Conservation (phyloP, 2,888 invertebrate species). For the Drosophila mimica region DNA sequence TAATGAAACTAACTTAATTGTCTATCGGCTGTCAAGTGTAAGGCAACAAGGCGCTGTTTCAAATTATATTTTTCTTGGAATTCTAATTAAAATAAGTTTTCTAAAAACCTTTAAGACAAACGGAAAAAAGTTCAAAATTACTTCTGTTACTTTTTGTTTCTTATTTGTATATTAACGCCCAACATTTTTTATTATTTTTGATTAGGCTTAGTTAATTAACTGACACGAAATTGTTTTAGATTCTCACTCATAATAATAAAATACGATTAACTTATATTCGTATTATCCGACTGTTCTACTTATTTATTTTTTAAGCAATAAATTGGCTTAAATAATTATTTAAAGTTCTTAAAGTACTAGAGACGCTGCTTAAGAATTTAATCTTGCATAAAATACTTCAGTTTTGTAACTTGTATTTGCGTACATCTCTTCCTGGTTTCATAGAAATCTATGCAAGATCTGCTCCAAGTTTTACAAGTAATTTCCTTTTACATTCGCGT, state of each 20-base stretch:
- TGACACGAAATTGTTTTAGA: too few species aligned
- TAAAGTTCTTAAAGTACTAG: neutral
- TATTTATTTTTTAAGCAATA: neutral
- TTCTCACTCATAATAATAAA: neutral
- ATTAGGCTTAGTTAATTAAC: neutral
- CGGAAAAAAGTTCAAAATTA: neutral
- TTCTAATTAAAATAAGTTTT: neutral
- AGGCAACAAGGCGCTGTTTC: too few species aligned
- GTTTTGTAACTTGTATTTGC: neutral
- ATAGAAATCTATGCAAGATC: conserved; percentile 24
- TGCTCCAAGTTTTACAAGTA: conserved; percentile 13
- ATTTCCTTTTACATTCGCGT: conserved; percentile 10
- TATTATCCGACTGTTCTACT: neutral
- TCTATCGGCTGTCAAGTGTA: neutral
- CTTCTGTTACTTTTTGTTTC: neutral
- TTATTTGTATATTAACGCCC: neutral
- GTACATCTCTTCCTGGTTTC: neutral
- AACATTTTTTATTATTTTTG: neutral
- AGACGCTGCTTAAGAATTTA: neutral
- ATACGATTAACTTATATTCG: accelerated
- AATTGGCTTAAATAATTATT: neutral
- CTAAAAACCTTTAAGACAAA: neutral
- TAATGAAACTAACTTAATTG: neutral
- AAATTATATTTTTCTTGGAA: neutral
- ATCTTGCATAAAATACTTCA: neutral